Evolutionary conservation across 2,797 vertebrate genomes (phyloP).

Genomic region (Acanthurus lineatus): DNA sequence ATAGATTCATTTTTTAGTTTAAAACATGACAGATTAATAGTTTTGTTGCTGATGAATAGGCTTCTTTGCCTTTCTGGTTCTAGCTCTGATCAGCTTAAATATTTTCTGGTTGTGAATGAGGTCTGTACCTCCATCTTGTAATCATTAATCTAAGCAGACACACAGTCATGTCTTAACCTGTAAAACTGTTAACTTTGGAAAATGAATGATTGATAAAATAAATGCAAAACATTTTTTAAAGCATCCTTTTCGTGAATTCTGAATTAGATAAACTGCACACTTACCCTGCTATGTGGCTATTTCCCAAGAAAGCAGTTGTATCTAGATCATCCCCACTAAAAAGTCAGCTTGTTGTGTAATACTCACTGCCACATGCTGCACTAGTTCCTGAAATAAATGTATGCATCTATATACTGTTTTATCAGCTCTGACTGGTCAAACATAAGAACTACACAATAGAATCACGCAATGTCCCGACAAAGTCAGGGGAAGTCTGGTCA

Average conservation of each 20-base stretch:
- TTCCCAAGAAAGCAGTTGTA: neutral
- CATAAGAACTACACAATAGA: neutral
- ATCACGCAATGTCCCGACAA: no score
- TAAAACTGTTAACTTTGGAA: neutral
- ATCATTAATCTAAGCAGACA: neutral
- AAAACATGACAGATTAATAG: neutral
- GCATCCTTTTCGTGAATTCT: neutral
- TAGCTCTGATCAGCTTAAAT: neutral
- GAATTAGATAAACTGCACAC: neutral
- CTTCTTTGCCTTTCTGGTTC: neutral
- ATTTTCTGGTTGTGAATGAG: no score
- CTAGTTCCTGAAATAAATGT: neutral
- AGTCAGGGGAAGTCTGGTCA: no score
- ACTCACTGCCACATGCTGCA: neutral
- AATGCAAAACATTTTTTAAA: neutral
- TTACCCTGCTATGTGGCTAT: neutral
- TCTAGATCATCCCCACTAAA: neutral
- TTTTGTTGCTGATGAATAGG: neutral
- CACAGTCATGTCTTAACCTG: neutral
- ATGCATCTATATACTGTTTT: neutral
- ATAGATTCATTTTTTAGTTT: neutral
- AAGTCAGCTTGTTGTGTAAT: neutral
- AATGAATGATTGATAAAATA: neutral
- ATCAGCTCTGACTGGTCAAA: neutral
- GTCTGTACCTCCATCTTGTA: neutral